Evolutionary conservation across 1,140 invertebrate genomes (phyloP).

Genomic region (Drosophila ohnishii): DNA sequence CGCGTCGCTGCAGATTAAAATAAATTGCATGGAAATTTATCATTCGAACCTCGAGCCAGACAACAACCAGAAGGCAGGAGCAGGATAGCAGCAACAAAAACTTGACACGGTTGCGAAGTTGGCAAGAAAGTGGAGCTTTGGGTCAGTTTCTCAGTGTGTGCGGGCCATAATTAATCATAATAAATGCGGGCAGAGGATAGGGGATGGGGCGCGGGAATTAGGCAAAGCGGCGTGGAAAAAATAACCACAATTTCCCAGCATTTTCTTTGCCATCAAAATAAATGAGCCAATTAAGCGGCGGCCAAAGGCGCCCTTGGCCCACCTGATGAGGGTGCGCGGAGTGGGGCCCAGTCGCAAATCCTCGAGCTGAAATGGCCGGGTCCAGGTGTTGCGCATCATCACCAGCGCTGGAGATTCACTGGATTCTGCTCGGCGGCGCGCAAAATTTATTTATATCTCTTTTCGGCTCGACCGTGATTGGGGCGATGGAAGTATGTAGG

Average conservation of each 20-base stretch:
- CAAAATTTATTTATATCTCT: slow-evolving; percentile 62
- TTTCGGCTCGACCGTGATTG: background rate
- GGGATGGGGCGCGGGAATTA: slow-evolving; percentile 24
- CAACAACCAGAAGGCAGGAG: slow-evolving; percentile 31
- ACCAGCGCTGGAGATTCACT: slow-evolving; percentile 27
- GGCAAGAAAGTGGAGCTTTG: slow-evolving; percentile 75
- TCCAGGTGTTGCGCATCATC: slow-evolving; percentile 71
- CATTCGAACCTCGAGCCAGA: slow-evolving; percentile 63
- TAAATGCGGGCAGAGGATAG: slow-evolving; percentile 58
- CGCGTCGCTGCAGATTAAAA: slow-evolving; percentile 77
- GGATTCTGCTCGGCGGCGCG: background rate
- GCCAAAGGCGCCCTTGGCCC: slow-evolving; percentile 27
- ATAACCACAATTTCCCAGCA: slow-evolving; percentile 68
- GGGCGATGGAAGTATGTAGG: background rate
- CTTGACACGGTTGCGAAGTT: slow-evolving; percentile 74
- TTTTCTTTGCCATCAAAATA: slow-evolving; percentile 80
- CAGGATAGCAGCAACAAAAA: slow-evolving; percentile 38
- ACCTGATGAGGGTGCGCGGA: slow-evolving; percentile 59
- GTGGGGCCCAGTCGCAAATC: slow-evolving; percentile 25
- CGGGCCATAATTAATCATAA: slow-evolving; percentile 76
- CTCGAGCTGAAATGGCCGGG: slow-evolving; percentile 19
- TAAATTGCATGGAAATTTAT: slow-evolving; percentile 79
- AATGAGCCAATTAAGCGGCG: slow-evolving; percentile 77
- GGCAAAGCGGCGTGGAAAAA: slow-evolving; percentile 34
- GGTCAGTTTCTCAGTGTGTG: slow-evolving; percentile 54